Conservation (phyloP, 2,113 vertebrate species). For the Plestiodon gilberti region DNA sequence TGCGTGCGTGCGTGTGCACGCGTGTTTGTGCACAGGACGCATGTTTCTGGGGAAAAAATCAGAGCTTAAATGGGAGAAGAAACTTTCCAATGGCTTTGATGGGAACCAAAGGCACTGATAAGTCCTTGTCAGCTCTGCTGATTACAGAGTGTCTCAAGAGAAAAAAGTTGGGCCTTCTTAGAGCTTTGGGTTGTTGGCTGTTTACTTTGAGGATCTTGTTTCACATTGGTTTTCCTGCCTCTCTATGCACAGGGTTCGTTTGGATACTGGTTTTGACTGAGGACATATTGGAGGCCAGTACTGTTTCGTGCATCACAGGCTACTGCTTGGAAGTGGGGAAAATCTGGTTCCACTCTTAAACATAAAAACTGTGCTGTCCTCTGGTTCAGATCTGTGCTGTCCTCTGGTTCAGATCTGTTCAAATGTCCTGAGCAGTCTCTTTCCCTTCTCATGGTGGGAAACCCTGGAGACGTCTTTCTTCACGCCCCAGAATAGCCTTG, state of each 20-base stretch:
- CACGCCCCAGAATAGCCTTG: conserved; percentile 62
- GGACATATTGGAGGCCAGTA: conserved; percentile 22
- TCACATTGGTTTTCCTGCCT: conserved; percentile 48
- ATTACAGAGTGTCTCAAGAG: conserved; percentile 59
- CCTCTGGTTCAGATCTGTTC: conserved; percentile 66
- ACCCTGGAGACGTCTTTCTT: conserved; percentile 58
- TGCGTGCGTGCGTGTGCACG: conserved; percentile 43
- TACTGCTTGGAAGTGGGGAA: conserved; percentile 63
- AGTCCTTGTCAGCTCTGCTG: conserved; percentile 51
- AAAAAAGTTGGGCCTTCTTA: conserved; percentile 36
- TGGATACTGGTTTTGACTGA: conserved; percentile 34
- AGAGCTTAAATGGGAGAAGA: conserved; percentile 44
- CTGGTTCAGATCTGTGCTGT: conserved; percentile 63
- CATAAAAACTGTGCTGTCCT: conserved; percentile 67
- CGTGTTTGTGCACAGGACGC: conserved; percentile 28
- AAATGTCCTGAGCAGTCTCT: conserved; percentile 49
- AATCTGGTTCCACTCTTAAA: conserved; percentile 67
- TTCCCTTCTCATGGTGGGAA: conserved; percentile 32
- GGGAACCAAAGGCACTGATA: conserved; percentile 73
- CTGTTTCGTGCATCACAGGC: conserved; percentile 50
- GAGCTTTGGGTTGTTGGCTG: conserved; percentile 62
- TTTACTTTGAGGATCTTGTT: conserved; percentile 55
- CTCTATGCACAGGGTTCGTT: conserved; percentile 35
- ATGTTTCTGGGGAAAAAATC: conserved; percentile 40
- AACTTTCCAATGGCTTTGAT: conserved; percentile 60